Percentiles rank a stretch among this genome's conserved stretches.
phyloP scores from a whole-genome alignment of 2,797 vertebrate genomes.

The Heterohyrax brucei region DNA sequence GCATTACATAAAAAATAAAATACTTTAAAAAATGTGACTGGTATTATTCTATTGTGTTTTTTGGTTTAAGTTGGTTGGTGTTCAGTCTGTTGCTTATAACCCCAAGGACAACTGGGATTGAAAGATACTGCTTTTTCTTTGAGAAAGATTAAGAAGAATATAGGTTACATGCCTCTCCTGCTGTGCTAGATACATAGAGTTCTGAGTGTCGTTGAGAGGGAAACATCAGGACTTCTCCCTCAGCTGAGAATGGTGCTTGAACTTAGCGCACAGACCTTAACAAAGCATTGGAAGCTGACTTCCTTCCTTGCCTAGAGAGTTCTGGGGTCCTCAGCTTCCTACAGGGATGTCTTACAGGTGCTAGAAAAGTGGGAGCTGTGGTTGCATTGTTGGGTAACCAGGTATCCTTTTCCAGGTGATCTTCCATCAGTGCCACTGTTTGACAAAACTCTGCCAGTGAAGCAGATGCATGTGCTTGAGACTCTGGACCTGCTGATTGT shows the following conservation, averaged over 20 bases:
- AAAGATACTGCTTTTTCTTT: neutral
- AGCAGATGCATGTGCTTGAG: conserved; percentile 98
- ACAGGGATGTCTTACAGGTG: neutral
- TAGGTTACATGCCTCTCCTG: neutral
- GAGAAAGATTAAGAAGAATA: neutral
- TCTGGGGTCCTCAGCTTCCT: neutral
- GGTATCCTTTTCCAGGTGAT: conserved; percentile 91
- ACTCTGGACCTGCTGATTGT: conserved; percentile 96
- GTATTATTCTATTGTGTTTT: neutral
- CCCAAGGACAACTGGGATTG: neutral
- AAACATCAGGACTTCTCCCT: neutral
- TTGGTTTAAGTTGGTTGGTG: neutral
- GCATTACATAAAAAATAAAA: conserved; percentile 55
- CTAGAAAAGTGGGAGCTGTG: neutral
- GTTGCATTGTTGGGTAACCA: neutral
- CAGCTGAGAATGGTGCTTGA: neutral
- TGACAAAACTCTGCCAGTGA: conserved; percentile 97
- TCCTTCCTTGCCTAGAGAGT: neutral
- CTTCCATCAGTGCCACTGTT: conserved; percentile 95
- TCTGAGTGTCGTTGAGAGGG: neutral
- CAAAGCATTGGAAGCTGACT: neutral
- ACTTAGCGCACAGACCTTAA: neutral
- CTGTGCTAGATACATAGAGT: accelerated
- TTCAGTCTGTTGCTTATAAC: neutral
- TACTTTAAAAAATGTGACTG: conserved; percentile 20